These are phyloP conservation scores for Polymixis flavicincta DNA, from an alignment of 2,888 invertebrate genomes.

Conservation along the genomic window DNA sequence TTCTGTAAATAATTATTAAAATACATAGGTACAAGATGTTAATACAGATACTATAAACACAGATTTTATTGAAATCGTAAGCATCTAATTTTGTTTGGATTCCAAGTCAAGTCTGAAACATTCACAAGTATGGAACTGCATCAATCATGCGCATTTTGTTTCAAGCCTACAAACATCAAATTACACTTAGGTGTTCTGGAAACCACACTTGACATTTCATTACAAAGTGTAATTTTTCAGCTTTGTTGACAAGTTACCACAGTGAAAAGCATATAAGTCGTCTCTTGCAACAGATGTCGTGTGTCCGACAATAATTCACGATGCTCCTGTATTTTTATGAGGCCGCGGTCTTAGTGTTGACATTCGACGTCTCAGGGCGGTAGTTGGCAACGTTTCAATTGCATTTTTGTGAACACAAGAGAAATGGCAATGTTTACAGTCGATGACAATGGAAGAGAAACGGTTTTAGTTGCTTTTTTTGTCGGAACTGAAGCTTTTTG, in stretches of 20 bases:
- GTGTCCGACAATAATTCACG: constrained; percentile 31
- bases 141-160: background rate
- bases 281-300: constrained; percentile 21
- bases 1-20: background rate
- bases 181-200: background rate
- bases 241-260: constrained; percentile 25
- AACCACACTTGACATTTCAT: background rate
- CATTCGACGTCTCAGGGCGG: constrained; percentile 35
- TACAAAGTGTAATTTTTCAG: constrained; percentile 14
- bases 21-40: background rate
- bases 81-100: background rate
- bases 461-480: constrained; percentile 7
- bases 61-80: too few relatives aligned
- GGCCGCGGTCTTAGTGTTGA: constrained; percentile 35
- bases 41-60: background rate
- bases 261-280: constrained; percentile 15
- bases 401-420: constrained; percentile 63
- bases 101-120: background rate
- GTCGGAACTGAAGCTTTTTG: constrained; percentile 17
- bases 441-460: constrained; percentile 50
- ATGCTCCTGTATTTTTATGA: constrained; percentile 46
- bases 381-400: constrained; percentile 64
- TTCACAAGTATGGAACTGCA: background rate
- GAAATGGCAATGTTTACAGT: constrained; percentile 63
- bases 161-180: background rate